These are phyloP conservation scores for Corythornis cristatus DNA, from an alignment of 2,113 vertebrate species.

Conservation along the genomic window DNA sequence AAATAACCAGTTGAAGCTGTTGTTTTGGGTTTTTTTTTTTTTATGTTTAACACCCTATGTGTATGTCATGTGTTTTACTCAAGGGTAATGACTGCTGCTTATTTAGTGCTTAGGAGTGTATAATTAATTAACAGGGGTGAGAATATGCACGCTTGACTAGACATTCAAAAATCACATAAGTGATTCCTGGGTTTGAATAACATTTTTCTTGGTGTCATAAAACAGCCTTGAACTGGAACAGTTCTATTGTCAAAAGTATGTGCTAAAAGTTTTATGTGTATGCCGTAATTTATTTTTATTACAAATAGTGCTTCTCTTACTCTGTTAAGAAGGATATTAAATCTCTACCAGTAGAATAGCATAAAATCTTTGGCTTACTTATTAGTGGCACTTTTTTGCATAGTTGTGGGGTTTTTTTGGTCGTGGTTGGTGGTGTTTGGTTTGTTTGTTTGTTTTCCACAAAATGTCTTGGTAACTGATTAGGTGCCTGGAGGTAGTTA, in stretches of 20 bases:
- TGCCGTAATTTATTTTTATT: neutral
- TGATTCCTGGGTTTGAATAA: slow-evolving; percentile 5
- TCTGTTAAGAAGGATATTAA: neutral
- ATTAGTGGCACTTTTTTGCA: neutral
- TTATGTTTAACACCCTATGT: slow-evolving; percentile 34
- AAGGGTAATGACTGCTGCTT: slow-evolving; percentile 3
- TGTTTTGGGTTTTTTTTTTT: neutral
- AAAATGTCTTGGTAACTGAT: neutral
- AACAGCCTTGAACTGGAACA: slow-evolving; percentile 9
- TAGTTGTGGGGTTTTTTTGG: too few species aligned
- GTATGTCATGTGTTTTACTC: slow-evolving; percentile 5
- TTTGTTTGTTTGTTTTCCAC: neutral
- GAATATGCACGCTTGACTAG: slow-evolving; percentile 11
- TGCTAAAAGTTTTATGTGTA: slow-evolving; percentile 31
- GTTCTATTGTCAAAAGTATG: slow-evolving; percentile 2
- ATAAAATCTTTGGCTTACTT: neutral
- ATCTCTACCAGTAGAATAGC: neutral
- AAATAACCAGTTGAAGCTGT: neutral
- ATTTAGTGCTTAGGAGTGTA: slow-evolving; percentile 40
- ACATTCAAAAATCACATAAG: neutral
- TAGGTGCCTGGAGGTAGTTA: neutral
- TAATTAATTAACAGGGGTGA: slow-evolving; percentile 50
- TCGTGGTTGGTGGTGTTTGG: too few species aligned
- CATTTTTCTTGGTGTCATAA: neutral
- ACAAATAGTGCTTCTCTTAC: neutral